Percentiles rank a stretch among this genome's conserved stretches.
phyloP scores from a whole-genome alignment of 2,113 vertebrate genomes.

The Meleagris gallopavo region DNA sequence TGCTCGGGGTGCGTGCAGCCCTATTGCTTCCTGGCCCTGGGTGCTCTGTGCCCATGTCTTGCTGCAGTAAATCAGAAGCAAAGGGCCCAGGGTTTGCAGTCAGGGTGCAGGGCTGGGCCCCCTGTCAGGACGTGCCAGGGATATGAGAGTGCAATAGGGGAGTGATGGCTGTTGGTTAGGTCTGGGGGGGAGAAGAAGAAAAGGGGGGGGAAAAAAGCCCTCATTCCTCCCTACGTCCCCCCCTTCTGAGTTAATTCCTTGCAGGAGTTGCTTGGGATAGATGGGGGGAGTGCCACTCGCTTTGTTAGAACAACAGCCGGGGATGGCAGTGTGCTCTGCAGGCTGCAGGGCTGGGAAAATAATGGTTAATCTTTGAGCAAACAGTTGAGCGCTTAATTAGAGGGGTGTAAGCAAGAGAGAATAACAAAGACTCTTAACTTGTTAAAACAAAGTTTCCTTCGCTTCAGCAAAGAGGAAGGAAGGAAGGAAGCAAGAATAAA shows the following conservation, averaged over 20 bases:
- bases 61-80: not conserved
- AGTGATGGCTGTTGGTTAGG: not conserved
- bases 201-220: not conserved
- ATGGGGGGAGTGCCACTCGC: not conserved
- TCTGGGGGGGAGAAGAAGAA: no score
- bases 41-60: not conserved
- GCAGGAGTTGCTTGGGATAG: conserved; percentile 2
- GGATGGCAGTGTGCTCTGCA: conserved; percentile 46
- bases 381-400: conserved; percentile 80
- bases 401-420: conserved; percentile 70
- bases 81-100: not conserved
- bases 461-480: conserved; percentile 79
- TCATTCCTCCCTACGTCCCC: not conserved
- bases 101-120: no score
- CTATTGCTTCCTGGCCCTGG: accelerated
- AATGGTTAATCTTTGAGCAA: conserved; percentile 77
- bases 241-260: conserved; percentile 19
- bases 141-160: not conserved
- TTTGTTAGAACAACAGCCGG: conserved; percentile 58
- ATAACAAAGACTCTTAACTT: conserved; percentile 77
- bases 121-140: not conserved
- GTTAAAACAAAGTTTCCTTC: conserved; percentile 85
- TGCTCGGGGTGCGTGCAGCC: not conserved
- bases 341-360: conserved; percentile 65
- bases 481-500: conserved; percentile 86